These are phyloP conservation scores for Dryoscopus gambensis DNA, from an alignment of 2,113 vertebrate genomes.

Conservation along the genomic window DNA sequence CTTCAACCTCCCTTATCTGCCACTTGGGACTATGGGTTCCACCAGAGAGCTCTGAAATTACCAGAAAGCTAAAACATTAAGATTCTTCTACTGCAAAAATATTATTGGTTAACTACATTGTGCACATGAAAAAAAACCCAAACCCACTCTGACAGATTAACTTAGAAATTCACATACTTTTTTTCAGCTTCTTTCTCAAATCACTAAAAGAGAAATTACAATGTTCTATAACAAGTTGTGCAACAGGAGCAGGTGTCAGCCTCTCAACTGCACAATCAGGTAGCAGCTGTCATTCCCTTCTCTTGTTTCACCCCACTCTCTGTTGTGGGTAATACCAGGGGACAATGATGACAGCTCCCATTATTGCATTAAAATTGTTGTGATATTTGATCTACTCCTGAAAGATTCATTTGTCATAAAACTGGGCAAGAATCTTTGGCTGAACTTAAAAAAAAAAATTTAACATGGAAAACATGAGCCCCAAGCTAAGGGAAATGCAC, in stretches of 20 bases:
- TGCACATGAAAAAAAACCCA: too few species aligned
- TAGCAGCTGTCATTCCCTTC: neutral
- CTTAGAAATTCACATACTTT: neutral
- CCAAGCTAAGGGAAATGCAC: neutral
- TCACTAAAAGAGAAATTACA: neutral
- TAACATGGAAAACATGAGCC: neutral
- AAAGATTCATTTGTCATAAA: neutral
- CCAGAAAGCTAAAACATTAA: neutral
- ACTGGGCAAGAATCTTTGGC: neutral
- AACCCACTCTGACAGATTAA: neutral
- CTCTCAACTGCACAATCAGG: neutral
- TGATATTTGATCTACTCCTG: neutral
- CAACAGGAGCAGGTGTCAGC: neutral
- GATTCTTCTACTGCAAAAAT: neutral
- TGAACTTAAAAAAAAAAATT: neutral
- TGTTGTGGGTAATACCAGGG: neutral
- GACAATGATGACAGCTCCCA: neutral
- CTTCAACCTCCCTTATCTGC: neutral
- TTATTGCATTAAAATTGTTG: neutral
- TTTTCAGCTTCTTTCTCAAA: neutral
- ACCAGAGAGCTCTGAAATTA: neutral
- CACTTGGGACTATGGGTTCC: neutral
- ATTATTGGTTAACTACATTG: neutral
- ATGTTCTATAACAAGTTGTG: neutral
- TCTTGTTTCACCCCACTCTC: neutral